Evolutionary conservation across 2,113 vertebrate genomes (phyloP).

Genomic region (Megaceryle torquata): DNA sequence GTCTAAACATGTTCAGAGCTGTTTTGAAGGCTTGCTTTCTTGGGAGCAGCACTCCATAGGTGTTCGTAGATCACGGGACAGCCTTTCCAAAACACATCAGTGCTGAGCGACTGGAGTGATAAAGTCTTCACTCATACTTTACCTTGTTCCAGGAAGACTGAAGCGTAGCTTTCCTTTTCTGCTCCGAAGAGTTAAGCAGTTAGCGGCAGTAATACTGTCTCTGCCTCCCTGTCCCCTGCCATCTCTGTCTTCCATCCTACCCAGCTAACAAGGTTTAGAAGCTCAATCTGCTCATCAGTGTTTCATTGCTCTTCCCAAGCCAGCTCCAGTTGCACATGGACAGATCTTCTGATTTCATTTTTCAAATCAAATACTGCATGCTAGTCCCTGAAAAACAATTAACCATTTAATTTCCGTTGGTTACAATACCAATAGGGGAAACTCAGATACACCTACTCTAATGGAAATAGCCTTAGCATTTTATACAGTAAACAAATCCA

Average conservation of each 20-base stretch:
- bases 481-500: not conserved
- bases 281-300: not conserved
- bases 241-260: not conserved
- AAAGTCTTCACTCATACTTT: not conserved
- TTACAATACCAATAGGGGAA: not conserved
- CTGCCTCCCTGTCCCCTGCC: not conserved
- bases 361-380: accelerated
- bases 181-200: not conserved
- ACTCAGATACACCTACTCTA: not conserved
- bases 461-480: not conserved
- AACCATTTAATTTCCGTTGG: not conserved
- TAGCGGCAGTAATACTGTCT: not conserved
- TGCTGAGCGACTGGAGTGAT: not conserved
- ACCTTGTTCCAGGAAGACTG: not conserved
- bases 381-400: not conserved
- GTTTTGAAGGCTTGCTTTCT: not conserved
- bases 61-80: not conserved
- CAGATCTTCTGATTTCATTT: not conserved
- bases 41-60: not conserved
- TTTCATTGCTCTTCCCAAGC: not conserved
- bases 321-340: not conserved
- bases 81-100: not conserved
- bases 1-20: not conserved
- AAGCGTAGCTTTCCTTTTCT: not conserved
- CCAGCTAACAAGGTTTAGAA: not conserved